Evolutionary conservation across 2,113 vertebrate genomes (phyloP), one percentile per base, ranked within the genome.

Genomic region (Falcunculus frontatus): DNA sequence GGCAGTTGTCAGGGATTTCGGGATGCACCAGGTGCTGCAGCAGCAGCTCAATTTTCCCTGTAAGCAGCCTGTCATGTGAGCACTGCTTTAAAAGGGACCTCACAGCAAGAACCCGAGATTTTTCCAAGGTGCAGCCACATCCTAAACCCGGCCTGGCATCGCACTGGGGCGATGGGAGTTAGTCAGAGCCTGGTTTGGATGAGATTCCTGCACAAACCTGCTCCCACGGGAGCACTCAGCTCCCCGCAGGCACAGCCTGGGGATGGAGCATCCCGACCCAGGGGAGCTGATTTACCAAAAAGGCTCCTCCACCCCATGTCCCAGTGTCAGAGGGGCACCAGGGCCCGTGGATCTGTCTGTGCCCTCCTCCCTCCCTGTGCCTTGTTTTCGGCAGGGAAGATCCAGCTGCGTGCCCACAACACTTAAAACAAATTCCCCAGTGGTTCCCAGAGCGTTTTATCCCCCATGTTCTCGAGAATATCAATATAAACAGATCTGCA

Each of bases 261-360:
- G 79, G 70, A 62, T 0, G 1, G 25, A 56, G 64, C 57, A 52
- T 19, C 84, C 72, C 0, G 6, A 20, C 32, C 56, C 44, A 3
- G 16, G 44, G 65, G 13, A 46, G 12, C 72, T 35, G 79, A 50
- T 19, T 44, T 53, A 39, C 4, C n/a, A 37, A 10, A 47, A 3
- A 1, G 64, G 33, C 32, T 65, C 86, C 46, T 22, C 49, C 5
- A 2, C 18, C 39, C 41, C 7, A 0, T 11, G 30, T 10, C 16
- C 42, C 2, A 16, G 56, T 0, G 2, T 33, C 12, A 6, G 27
- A 69, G 32, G 32, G 44, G 22, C 49, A 35, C n/a, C 74, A 15
- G 21, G n/a, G 67, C 41, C 5, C 4, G 0, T 14, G 42, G 5
- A 26, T 33, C 19, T 1, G 0, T 3, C 16, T 2, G 10, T 1